These are phyloP conservation scores for Dysidea cf. avara DNA, from an alignment of 37 sponge, comb jelly and placozoan species.

Conservation along the genomic window DNA sequence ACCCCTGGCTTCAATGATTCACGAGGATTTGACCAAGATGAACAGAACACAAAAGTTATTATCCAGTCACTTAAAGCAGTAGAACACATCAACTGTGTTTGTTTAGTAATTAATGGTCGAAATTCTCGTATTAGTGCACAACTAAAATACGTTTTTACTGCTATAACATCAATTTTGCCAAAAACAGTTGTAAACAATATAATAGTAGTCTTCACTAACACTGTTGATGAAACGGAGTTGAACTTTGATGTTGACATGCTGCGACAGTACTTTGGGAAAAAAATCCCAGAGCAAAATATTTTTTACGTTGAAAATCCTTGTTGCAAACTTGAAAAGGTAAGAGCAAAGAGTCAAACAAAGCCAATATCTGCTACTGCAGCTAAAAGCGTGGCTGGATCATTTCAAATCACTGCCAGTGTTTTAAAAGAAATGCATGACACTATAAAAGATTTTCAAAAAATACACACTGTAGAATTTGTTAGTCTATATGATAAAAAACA, in stretches of 20 bases:
- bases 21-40: conserved; percentile 34
- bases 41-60: conserved; percentile 18
- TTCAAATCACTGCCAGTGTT: background rate
- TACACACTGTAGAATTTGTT: conserved; percentile 27
- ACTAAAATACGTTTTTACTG: conserved; percentile 29
- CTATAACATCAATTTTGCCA: conserved; percentile 41
- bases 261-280: conserved; percentile 22
- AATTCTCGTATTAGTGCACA: conserved; percentile 14
- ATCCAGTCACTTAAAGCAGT: conserved; percentile 14
- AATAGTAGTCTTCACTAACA: conserved; percentile 42
- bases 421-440: background rate
- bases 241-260: conserved; percentile 19
- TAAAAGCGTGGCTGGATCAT: background rate
- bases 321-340: conserved; percentile 34
- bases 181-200: conserved; percentile 16
- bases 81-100: conserved; percentile 36
- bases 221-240: background rate
- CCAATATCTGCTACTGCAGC: no score
- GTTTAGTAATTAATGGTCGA: conserved; percentile 39
- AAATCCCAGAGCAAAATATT: background rate
- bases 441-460: background rate
- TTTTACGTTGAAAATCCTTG: conserved; percentile 54
- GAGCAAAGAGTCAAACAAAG: background rate
- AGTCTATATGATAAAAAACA: conserved; percentile 18
- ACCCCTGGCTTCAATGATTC: conserved; percentile 49